Evolutionary conservation across 37 sponge, comb jelly and placozoan species (phyloP).

Genomic region (Dysidea cf. avara): DNA sequence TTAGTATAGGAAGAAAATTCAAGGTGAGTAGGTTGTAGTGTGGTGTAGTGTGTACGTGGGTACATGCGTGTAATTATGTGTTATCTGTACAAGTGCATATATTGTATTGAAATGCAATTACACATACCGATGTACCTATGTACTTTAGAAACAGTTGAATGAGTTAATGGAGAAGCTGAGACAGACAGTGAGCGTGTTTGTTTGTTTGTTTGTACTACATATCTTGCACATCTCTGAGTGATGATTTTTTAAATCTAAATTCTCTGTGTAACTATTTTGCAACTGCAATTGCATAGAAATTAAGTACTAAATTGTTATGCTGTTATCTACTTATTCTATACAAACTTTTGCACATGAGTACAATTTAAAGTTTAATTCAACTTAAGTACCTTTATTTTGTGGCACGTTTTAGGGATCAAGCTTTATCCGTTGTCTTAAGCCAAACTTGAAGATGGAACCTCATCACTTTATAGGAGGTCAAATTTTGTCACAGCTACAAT

Average conservation of each 20-base stretch:
- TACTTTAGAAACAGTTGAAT: constrained; percentile 75
- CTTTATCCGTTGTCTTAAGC: constrained; percentile 96
- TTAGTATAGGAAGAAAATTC: constrained; percentile 90
- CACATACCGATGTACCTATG: too few species aligned
- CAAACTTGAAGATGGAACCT: constrained; percentile 83
- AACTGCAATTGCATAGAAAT: too few species aligned
- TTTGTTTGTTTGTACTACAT: too few species aligned
- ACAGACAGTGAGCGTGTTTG: constrained; percentile 56
- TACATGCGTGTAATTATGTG: neutral
- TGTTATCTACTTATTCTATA: too few species aligned
- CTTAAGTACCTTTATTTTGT: neutral
- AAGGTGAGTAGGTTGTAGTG: constrained; percentile 63
- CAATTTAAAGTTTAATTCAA: too few species aligned
- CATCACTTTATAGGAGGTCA: constrained; percentile 75
- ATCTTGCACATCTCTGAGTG: too few species aligned
- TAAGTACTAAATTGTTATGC: too few species aligned
- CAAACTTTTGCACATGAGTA: too few species aligned
- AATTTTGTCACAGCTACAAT: constrained; percentile 87
- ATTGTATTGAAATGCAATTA: neutral
- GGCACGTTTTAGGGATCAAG: constrained; percentile 56
- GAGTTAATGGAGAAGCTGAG: constrained; percentile 77
- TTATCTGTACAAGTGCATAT: neutral
- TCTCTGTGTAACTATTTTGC: too few species aligned
- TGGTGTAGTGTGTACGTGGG: neutral
- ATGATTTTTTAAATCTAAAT: too few species aligned